phyloP scores from a whole-genome alignment of 2,797 vertebrate species.

The Siniperca scherzeri region DNA sequence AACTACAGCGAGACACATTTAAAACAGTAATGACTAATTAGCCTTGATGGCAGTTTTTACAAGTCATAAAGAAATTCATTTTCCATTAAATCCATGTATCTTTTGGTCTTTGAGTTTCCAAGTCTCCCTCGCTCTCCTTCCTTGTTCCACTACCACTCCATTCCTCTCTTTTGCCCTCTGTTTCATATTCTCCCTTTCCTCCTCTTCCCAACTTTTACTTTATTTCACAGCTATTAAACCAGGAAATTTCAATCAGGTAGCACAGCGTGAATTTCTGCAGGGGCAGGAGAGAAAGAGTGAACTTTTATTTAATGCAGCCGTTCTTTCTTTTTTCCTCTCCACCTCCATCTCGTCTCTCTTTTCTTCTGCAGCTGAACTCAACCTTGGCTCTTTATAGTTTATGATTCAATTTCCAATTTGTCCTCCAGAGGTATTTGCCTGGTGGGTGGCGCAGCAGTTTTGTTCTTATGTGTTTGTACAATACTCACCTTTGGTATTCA shows the following conservation, averaged over 20 bases:
- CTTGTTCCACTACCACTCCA: constrained; percentile 2
- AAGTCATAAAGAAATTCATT: constrained; percentile 50
- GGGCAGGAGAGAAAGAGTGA: constrained; percentile 72
- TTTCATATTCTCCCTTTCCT: constrained; percentile 60
- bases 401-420: constrained; percentile 84
- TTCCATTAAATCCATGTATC: constrained; percentile 40
- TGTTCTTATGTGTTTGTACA: constrained; percentile 78
- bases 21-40: constrained; percentile 51
- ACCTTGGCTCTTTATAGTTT: constrained; percentile 82
- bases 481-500: constrained; percentile 74
- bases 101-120: constrained; percentile 33
- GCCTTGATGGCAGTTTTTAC: constrained; percentile 47
- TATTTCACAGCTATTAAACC: constrained; percentile 87
- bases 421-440: constrained; percentile 82
- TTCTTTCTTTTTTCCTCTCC: constrained; percentile 75
- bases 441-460: constrained; percentile 70
- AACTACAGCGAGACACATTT: constrained; percentile 36
- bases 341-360: constrained; percentile 72
- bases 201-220: constrained; percentile 76
- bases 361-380: constrained; percentile 78
- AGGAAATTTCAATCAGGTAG: constrained; percentile 85
- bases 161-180: constrained; percentile 50
- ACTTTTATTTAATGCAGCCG: constrained; percentile 80
- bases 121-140: constrained; percentile 14
- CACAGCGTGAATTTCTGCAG: constrained; percentile 80